These are phyloP conservation scores for Colletes collaris DNA, from an alignment of 2,888 invertebrate species.

Conservation along the genomic window DNA sequence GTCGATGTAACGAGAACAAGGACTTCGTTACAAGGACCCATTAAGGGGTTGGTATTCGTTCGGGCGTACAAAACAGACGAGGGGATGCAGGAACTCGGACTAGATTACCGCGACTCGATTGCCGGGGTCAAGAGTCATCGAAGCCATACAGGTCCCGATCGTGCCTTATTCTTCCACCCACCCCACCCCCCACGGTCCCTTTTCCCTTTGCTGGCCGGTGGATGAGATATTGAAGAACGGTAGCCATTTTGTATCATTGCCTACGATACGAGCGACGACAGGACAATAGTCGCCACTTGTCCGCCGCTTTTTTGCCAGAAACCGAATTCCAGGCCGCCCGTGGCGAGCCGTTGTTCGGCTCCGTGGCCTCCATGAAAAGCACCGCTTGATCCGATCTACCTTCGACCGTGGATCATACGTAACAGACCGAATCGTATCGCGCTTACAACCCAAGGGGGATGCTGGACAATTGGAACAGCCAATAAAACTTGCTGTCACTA, in stretches of 20 bases:
- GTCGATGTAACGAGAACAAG: too few species aligned
- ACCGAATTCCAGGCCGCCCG: conserved; percentile 58
- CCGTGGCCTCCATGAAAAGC: conserved; percentile 26
- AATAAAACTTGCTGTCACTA: conserved; percentile 12
- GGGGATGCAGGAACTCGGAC: conserved; percentile 46
- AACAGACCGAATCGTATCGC: conserved; percentile 34
- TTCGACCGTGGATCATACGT: conserved; percentile 44
- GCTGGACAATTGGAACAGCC: conserved; percentile 8
- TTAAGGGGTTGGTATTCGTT: conserved; percentile 5
- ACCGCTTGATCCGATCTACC: conserved; percentile 50
- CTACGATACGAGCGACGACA: conserved; percentile 50
- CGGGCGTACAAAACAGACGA: not conserved
- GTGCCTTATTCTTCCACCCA: conserved; percentile 37
- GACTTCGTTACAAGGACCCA: conserved; percentile 3
- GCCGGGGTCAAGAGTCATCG: conserved; percentile 60
- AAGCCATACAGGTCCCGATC: conserved; percentile 34
- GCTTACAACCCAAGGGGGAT: conserved; percentile 7
- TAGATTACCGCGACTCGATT: conserved; percentile 63
- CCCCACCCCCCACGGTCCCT: not conserved
- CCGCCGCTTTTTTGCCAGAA: conserved; percentile 55
- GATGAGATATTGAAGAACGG: conserved; percentile 64
- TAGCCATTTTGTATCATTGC: conserved; percentile 65
- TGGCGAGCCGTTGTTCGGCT: conserved; percentile 47
- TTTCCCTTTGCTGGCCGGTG: conserved; percentile 14
- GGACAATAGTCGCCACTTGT: conserved; percentile 66